These are phyloP conservation scores for Rhodophaea formosa DNA, from an alignment of 2,888 invertebrate species.

Conservation along the genomic window DNA sequence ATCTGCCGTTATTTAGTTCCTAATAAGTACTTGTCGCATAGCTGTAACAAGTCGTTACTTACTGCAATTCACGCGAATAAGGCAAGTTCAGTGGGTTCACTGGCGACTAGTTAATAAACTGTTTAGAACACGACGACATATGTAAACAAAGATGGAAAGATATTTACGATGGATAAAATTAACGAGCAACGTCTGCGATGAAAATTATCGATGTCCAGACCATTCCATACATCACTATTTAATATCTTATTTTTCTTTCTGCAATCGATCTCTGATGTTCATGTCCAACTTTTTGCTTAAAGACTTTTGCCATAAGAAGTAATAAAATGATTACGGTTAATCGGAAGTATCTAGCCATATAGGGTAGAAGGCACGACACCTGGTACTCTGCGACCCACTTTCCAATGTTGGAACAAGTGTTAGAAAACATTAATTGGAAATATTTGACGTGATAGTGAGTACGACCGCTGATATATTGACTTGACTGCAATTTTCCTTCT, in stretches of 20 bases:
- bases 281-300: neutral
- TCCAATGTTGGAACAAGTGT: conserved; percentile 35
- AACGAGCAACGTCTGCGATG: conserved; percentile 34
- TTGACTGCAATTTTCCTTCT: neutral
- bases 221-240: conserved; percentile 14
- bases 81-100: conserved; percentile 16
- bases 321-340: conserved; percentile 8
- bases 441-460: conserved; percentile 8
- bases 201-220: conserved; percentile 34
- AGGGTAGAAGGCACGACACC: conserved; percentile 55
- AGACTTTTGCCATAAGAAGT: conserved; percentile 13
- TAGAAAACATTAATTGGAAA: conserved; percentile 11
- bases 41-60: conserved; percentile 12
- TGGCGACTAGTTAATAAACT: conserved; percentile 21
- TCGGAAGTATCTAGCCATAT: conserved; percentile 42
- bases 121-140: conserved; percentile 33
- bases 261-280: neutral
- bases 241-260: neutral
- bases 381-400: conserved; percentile 63
- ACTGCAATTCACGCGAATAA: conserved; percentile 14
- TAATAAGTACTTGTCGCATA: conserved; percentile 7
- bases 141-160: conserved; percentile 47
- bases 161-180: conserved; percentile 52
- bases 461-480: neutral
- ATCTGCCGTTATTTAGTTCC: conserved; percentile 11